These are phyloP conservation scores for Catagonus wagneri DNA, from an alignment of 2,113 vertebrate species.

Conservation along the genomic window DNA sequence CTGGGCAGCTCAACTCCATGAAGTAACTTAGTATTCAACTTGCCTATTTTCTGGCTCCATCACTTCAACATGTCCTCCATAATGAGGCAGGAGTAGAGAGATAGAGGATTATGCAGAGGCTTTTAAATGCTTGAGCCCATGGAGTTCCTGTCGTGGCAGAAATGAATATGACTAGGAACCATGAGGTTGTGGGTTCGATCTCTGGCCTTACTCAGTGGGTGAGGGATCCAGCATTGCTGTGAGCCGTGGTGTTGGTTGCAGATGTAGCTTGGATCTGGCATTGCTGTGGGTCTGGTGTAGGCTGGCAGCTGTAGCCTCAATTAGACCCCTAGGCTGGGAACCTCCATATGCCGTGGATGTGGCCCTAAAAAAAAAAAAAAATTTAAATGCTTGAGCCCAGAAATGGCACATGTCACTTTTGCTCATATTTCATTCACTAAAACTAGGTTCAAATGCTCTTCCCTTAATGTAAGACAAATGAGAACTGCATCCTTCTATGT, in stretches of 20 bases:
- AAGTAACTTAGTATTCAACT: conserved; percentile 7
- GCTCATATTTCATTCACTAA: not conserved
- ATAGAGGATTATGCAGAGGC: not conserved
- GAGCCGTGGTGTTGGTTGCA: too few species aligned
- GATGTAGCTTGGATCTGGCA: too few species aligned
- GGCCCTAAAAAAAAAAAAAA: too few species aligned
- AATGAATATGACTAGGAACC: too few species aligned
- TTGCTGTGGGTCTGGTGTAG: too few species aligned
- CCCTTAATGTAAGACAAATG: not conserved
- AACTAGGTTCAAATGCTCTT: not conserved
- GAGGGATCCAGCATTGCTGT: too few species aligned
- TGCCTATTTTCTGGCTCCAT: not conserved
- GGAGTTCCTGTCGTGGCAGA: too few species aligned
- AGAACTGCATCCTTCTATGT: not conserved
- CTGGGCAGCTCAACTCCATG: not conserved
- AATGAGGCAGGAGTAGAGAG: not conserved
- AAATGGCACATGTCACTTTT: not conserved
- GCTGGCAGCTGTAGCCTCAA: too few species aligned
- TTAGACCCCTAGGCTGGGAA: too few species aligned
- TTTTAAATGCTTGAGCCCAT: not conserved
- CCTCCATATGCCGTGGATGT: too few species aligned
- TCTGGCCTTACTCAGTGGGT: too few species aligned
- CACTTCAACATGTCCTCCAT: not conserved
- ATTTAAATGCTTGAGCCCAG: not conserved
- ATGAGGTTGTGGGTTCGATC: too few species aligned